Conservation (phyloP, 2,797 vertebrate genomes). For the Lates japonicus region DNA sequence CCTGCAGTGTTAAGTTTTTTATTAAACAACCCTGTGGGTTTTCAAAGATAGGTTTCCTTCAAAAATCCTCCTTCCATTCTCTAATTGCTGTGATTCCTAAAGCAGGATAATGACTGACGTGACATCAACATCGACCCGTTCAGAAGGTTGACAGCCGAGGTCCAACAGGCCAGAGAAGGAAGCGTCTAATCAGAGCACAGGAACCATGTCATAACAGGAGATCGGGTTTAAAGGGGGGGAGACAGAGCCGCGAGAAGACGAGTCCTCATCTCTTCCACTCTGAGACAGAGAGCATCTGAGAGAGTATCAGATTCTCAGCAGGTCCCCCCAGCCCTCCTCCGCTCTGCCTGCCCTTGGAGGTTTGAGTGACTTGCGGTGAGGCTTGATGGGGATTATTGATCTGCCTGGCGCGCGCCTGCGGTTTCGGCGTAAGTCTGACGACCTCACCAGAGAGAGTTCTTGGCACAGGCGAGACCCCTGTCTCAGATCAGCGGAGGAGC, state of each 20-base stretch:
- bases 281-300: constrained; percentile 62
- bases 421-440: constrained; percentile 82
- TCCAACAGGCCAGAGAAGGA: constrained; percentile 57
- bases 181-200: constrained; percentile 70
- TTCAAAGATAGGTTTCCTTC: too few species aligned
- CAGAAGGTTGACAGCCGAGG: constrained; percentile 50
- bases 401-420: constrained; percentile 85
- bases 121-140: constrained; percentile 37
- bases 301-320: constrained; percentile 74
- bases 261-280: constrained; percentile 70
- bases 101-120: constrained; percentile 26
- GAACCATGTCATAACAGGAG: constrained; percentile 71
- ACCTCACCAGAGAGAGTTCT: constrained; percentile 82
- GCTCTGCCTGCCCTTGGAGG: constrained; percentile 66
- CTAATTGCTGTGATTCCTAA: constrained; percentile 1
- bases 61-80: neutral
- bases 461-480: constrained; percentile 57
- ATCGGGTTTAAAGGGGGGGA: constrained; percentile 74
- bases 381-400: constrained; percentile 86
- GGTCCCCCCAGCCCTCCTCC: constrained; percentile 58
- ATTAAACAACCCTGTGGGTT: too few species aligned
- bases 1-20: too few species aligned
- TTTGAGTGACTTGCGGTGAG: constrained; percentile 85
- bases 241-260: constrained; percentile 68
- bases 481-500: constrained; percentile 58